Percentiles rank a stretch among this genome's conserved stretches.
These are phyloP conservation scores for Mugil cephalus DNA, from an alignment of 2,113 vertebrate species.

Conservation along the genomic window DNA sequence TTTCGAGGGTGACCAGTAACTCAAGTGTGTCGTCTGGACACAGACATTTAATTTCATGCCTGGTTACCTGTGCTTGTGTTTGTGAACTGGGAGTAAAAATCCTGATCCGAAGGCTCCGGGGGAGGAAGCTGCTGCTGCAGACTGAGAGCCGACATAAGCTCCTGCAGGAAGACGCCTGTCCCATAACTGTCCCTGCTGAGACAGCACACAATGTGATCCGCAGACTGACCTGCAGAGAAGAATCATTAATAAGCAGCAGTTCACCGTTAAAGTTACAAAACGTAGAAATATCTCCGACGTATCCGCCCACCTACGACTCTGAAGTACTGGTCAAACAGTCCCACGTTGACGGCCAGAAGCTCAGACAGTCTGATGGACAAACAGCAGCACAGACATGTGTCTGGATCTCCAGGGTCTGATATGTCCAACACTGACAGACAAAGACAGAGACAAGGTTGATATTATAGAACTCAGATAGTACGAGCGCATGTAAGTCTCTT, in stretches of 20 bases:
- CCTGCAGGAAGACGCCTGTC: conserved; percentile 93
- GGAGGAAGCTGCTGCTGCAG: conserved; percentile 90
- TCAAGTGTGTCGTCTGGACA: too few relatives aligned
- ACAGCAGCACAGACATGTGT: conserved; percentile 84
- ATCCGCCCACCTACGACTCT: conserved; percentile 89
- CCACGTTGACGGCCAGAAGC: conserved; percentile 93
- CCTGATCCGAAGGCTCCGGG: conserved; percentile 93
- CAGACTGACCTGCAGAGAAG: conserved; percentile 75
- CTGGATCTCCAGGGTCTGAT: conserved; percentile 81
- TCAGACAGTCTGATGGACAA: conserved; percentile 71
- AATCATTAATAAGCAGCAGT: too few relatives aligned
- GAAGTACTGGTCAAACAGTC: conserved; percentile 98
- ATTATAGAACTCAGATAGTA: not conserved
- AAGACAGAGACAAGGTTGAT: not conserved
- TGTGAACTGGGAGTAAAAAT: conserved; percentile 97
- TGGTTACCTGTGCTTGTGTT: conserved; percentile 89
- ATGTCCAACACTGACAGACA: conserved; percentile 80
- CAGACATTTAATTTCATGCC: too few relatives aligned
- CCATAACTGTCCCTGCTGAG: conserved; percentile 94
- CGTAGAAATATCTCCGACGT: too few relatives aligned
- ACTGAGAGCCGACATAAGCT: conserved; percentile 94
- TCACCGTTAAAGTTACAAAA: too few relatives aligned
- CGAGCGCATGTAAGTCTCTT: too few relatives aligned
- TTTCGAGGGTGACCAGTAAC: too few relatives aligned
- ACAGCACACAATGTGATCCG: conserved; percentile 91